Evolutionary conservation across 2,113 vertebrate genomes (phyloP).

Genomic region (Canis aureus): DNA sequence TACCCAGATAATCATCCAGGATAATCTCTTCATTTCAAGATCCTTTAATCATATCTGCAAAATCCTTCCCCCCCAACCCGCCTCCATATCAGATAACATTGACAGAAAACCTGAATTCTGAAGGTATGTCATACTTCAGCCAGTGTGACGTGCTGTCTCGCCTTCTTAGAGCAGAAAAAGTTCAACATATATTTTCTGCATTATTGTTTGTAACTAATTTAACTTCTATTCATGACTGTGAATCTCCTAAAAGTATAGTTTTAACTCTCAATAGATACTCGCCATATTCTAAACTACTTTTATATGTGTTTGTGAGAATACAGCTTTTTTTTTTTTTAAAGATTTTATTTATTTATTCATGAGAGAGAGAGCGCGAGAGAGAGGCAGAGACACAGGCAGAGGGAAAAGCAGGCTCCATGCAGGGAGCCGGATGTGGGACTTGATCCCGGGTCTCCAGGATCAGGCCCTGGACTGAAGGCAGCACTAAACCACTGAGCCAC

Average conservation of each 20-base stretch:
- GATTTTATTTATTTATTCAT: no score
- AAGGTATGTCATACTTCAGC: background rate
- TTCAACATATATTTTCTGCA: background rate
- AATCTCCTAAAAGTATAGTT: background rate
- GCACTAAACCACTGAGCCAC: no score
- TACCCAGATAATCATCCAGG: background rate
- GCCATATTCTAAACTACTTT: slow-evolving; percentile 16
- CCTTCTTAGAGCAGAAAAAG: background rate
- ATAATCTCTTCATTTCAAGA: background rate
- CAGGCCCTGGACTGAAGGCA: no score
- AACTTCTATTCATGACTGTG: background rate
- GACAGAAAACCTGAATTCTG: background rate
- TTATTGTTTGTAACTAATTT: slow-evolving; percentile 17
- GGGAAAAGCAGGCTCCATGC: no score
- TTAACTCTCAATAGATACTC: background rate
- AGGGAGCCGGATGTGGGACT: no score
- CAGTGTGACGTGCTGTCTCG: background rate
- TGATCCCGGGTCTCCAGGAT: no score
- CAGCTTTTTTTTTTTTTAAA: background rate
- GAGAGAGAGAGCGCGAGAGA: no score
- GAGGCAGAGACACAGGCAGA: no score
- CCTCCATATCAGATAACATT: background rate
- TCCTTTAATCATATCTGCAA: background rate
- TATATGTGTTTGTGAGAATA: background rate
- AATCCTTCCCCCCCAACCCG: rapidly evolving